These are phyloP conservation scores for Pseudopodoces humilis DNA, from an alignment of 2,113 vertebrate genomes.

Conservation along the genomic window DNA sequence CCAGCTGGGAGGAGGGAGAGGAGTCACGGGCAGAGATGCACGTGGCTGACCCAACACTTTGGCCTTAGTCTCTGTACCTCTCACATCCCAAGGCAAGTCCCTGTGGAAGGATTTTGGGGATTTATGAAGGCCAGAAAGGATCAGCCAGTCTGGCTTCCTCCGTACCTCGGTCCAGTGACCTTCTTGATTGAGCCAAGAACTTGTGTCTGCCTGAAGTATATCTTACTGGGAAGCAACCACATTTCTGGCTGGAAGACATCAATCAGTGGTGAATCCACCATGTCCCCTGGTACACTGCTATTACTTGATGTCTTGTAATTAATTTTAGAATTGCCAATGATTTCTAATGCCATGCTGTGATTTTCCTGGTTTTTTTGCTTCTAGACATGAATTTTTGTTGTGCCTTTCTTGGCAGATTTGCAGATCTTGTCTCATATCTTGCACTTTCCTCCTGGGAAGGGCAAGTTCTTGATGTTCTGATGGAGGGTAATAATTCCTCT, in stretches of 20 bases:
- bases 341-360: neutral
- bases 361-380: neutral
- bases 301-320: constrained; percentile 12
- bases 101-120: neutral
- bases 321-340: neutral
- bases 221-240: neutral
- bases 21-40: fast-evolving
- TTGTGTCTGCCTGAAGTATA: neutral
- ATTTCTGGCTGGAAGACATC: constrained; percentile 24
- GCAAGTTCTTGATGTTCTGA: neutral
- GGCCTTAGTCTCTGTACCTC: neutral
- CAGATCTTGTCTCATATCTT: fast-evolving
- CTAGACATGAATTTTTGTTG: neutral
- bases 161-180: neutral
- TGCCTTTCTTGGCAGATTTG: neutral
- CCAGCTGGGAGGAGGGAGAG: neutral
- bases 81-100: neutral
- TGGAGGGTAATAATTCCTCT: neutral
- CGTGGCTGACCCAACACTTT: neutral
- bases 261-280: neutral
- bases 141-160: neutral
- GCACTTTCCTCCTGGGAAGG: neutral
- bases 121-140: neutral
- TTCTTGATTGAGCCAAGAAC: neutral
- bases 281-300: neutral